phyloP scores from a whole-genome alignment of 2,888 invertebrate species.

The Drosophila flavopinicola region DNA sequence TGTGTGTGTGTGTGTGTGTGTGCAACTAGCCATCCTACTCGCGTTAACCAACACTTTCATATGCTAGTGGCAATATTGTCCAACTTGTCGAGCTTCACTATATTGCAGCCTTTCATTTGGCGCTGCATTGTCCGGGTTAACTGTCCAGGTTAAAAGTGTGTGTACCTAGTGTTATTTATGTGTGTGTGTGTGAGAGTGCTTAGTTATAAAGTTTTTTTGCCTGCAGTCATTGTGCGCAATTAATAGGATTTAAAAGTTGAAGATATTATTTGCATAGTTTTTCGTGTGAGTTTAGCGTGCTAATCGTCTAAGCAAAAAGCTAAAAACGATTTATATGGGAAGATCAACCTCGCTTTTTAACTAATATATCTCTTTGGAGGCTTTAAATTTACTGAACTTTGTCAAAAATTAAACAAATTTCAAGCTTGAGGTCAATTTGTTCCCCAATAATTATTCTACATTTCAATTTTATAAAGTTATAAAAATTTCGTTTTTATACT shows the following conservation, averaged over 20 bases:
- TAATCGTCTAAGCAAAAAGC: slow-evolving; percentile 8
- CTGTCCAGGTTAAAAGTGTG: slow-evolving; percentile 45
- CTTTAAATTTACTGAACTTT: too few species aligned
- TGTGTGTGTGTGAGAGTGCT: slow-evolving; percentile 6
- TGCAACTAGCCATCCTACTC: neutral
- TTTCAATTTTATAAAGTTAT: too few species aligned
- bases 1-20: slow-evolving; percentile 4
- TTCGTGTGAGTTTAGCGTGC: slow-evolving; percentile 1
- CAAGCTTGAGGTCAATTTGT: too few species aligned
- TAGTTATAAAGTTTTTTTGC: slow-evolving; percentile 51
- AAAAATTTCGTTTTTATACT: too few species aligned
- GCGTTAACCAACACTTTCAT: slow-evolving; percentile 8
- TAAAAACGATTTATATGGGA: slow-evolving; percentile 19
- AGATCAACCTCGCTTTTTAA: too few species aligned
- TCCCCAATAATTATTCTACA: too few species aligned
- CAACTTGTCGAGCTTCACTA: slow-evolving; percentile 28
- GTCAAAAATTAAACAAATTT: too few species aligned
- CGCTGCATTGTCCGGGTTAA: slow-evolving; percentile 45
- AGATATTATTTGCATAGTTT: slow-evolving; percentile 19
- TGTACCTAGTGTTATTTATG: neutral
- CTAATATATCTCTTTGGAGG: too few species aligned
- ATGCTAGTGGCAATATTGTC: slow-evolving; percentile 35
- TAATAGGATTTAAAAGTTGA: slow-evolving; percentile 47
- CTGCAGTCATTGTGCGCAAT: slow-evolving; percentile 18
- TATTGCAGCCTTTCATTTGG: slow-evolving; percentile 38